A percentile compares a stretch with the other conserved stretches of the same genome.
phyloP scores from a whole-genome alignment of 2,113 vertebrate species.

The Agelaius phoeniceus region DNA sequence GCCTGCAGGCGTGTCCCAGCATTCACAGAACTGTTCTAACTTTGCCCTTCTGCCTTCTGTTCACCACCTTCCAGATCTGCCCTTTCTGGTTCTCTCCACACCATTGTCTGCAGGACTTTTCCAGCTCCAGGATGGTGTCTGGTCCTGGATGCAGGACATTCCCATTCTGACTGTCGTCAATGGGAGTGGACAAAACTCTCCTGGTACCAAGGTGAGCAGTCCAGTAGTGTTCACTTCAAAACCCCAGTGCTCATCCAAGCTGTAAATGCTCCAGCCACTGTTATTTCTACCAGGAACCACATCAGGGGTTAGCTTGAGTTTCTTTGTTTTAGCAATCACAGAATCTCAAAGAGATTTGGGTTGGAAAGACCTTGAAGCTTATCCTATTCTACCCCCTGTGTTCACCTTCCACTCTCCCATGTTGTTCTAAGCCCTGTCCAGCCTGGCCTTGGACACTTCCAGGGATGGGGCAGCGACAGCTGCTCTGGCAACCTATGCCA shows the following conservation, averaged over 20 bases:
- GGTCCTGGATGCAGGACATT: background rate
- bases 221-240: background rate
- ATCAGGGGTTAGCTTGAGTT: rapidly evolving
- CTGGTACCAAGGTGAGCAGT: background rate
- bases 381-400: rapidly evolving
- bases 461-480: background rate
- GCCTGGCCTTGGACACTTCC: background rate
- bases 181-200: background rate
- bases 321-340: background rate
- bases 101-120: background rate
- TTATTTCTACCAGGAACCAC: background rate
- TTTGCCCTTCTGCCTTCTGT: conserved; percentile 51
- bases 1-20: conserved; percentile 6
- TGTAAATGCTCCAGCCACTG: rapidly evolving
- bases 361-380: background rate
- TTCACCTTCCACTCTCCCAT: background rate
- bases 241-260: background rate
- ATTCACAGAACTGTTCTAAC: background rate
- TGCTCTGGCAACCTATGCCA: background rate
- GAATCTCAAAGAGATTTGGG: background rate
- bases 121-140: background rate
- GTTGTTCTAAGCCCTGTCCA: background rate
- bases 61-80: background rate
- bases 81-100: background rate
- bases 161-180: rapidly evolving